Evolutionary conservation across 2,113 vertebrate genomes (phyloP), one percentile per base, ranked within the genome.

Genomic region (Salvelinus sp.): DNA sequence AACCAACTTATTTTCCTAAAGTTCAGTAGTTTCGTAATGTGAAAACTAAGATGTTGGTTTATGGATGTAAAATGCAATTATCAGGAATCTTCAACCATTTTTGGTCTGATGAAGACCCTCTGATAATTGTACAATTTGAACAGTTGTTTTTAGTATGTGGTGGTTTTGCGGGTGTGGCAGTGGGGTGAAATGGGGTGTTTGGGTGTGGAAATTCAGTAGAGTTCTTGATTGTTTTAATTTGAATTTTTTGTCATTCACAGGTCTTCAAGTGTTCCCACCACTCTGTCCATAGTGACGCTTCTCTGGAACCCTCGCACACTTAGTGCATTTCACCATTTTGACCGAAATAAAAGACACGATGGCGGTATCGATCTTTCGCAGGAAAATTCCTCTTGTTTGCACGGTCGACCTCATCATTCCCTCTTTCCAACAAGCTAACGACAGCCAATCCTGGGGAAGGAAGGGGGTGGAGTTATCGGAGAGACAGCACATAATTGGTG

Each of bases 401-500:
- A 91, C 89, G 82, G 89, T 82, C 92, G 90, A 90, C 87, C 91
- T 88, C 85, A 84, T 77, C 89, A 87, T 86, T 91, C 91, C 87
- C 89, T 87, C 78, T 92, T 91, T 89, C 91, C 92, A 80, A 93
- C 92, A 87, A 92, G 93, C 92, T 94, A 94, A 89, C 88, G 85
- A 23, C 78, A 89, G 85, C 93, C 93, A 94, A 94, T 94, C 91
- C 85, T 76, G 85, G 85, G 72, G 47, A 50, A 13, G 85, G 76
- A 72, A 81, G 87, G 89, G 92, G 93, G 93, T 89, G 93, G 93
- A 93, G 93, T 88, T 84, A 89, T 78, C 47, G 67, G 88, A 86
- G 91, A 91, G 85, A 82, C 91, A 90, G 88, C 88, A 86, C 88
- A 92, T 93, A 93, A 94, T 93, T 94, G 93, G 93, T 94, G 93